Conservation (phyloP, 92 coral and sea anemone genomes). For the Umimayanthus kanabou region DNA sequence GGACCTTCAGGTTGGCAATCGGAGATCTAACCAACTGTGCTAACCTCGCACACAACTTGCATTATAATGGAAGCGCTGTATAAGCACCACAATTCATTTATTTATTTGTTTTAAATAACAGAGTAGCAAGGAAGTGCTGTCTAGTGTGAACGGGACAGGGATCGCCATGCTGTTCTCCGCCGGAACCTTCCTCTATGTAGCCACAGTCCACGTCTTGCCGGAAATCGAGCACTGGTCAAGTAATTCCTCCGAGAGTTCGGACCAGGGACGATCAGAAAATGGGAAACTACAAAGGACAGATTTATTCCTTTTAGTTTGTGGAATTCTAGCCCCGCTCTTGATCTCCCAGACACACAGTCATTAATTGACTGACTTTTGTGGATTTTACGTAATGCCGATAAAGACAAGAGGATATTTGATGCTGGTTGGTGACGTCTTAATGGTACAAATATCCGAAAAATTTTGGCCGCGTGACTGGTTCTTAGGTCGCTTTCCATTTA, state of each 20-base stretch:
- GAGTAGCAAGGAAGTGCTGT: slow-evolving; percentile 86
- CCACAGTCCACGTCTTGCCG: slow-evolving; percentile 96
- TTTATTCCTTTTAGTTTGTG: slow-evolving; percentile 77
- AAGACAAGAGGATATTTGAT: not conserved
- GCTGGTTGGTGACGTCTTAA: not conserved
- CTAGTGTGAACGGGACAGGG: slow-evolving; percentile 98
- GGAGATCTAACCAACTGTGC: no score
- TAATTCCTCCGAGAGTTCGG: slow-evolving; percentile 47
- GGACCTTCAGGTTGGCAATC: no score
- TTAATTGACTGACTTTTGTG: not conserved
- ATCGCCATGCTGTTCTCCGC: slow-evolving; percentile 99
- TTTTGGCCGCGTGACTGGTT: not conserved
- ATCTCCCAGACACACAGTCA: slow-evolving; percentile 95
- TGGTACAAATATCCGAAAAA: not conserved
- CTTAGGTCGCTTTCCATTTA: no score
- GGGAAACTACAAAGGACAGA: slow-evolving; percentile 75
- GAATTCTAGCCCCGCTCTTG: slow-evolving; percentile 87
- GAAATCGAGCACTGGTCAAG: slow-evolving; percentile 68
- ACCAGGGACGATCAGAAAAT: slow-evolving; percentile 55
- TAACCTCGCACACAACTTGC: no score
- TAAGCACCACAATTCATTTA: not conserved
- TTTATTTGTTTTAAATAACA: slow-evolving; percentile 35
- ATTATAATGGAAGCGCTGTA: not conserved
- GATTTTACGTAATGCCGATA: not conserved
- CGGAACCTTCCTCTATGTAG: slow-evolving; percentile 96